Evolutionary conservation across 2,888 invertebrate species (phyloP).

Genomic region (Xanthostigma xanthostigma): DNA sequence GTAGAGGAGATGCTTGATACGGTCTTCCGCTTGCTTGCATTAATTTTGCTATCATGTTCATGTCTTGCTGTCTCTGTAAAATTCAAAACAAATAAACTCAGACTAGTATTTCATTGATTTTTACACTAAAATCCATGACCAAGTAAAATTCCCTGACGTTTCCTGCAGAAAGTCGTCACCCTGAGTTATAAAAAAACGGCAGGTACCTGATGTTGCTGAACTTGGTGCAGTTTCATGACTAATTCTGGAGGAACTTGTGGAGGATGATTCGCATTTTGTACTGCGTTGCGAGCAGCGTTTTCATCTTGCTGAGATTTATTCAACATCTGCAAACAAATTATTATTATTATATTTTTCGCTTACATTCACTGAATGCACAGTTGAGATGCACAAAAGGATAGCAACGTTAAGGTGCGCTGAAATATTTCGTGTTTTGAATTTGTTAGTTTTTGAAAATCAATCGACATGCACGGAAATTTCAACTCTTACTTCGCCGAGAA

Average conservation of each 20-base stretch:
- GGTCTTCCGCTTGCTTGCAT: conserved; percentile 18
- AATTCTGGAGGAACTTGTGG: conserved; percentile 24
- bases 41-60: conserved; percentile 28
- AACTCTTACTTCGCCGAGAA: no score
- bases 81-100: conserved; percentile 8
- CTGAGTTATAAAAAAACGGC: background rate
- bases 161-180: no score
- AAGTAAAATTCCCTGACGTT: no score
- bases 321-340: conserved; percentile 33
- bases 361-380: no score
- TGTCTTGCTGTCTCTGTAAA: conserved; percentile 25
- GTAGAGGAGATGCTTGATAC: conserved; percentile 24
- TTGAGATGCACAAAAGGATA: no score
- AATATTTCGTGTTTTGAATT: no score
- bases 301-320: conserved; percentile 35
- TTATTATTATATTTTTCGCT: background rate
- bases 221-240: conserved; percentile 35
- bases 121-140: no score
- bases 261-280: conserved; percentile 4
- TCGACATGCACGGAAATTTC: no score
- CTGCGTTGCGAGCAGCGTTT: conserved; percentile 11
- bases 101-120: no score
- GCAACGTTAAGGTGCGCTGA: no score
- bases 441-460: no score
- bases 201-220: conserved; percentile 26